These are phyloP conservation scores for Atractosteus spatula DNA, from an alignment of 2,113 vertebrate genomes.

Conservation along the genomic window DNA sequence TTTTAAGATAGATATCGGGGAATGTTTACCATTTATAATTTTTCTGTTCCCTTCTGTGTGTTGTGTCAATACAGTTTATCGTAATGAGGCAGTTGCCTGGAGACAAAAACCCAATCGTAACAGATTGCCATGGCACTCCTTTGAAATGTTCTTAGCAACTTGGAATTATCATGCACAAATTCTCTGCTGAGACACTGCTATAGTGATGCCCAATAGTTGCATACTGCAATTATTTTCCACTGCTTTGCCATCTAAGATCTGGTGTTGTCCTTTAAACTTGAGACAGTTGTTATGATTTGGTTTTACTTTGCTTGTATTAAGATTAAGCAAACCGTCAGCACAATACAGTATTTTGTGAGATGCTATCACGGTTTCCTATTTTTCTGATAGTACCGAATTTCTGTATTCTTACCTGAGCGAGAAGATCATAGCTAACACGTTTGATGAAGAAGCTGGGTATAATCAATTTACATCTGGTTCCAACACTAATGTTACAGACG, in stretches of 20 bases:
- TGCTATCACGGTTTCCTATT: too few species aligned
- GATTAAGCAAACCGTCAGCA: neutral
- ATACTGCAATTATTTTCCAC: too few species aligned
- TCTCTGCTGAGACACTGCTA: neutral
- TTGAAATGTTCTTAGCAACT: conserved; percentile 13
- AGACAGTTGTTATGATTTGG: too few species aligned
- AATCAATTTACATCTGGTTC: too few species aligned
- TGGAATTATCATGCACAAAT: conserved; percentile 8
- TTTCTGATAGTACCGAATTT: too few species aligned
- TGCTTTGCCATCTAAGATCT: too few species aligned
- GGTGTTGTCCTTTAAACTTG: too few species aligned
- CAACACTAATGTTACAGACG: too few species aligned
- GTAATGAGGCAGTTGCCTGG: conserved; percentile 45
- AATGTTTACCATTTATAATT: conserved; percentile 49
- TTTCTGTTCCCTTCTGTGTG: conserved; percentile 28
- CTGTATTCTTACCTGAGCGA: too few species aligned
- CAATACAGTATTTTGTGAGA: too few species aligned
- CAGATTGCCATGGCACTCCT: conserved; percentile 20
- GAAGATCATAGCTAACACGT: too few species aligned
- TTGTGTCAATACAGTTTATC: conserved; percentile 51
- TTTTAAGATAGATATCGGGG: conserved; percentile 48
- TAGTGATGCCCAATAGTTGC: neutral
- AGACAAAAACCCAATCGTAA: conserved; percentile 37
- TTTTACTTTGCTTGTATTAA: neutral
- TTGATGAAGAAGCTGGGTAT: too few species aligned